These are phyloP conservation scores for Deroptyus accipitrinus DNA, from an alignment of 2,113 vertebrate genomes.

Conservation along the genomic window DNA sequence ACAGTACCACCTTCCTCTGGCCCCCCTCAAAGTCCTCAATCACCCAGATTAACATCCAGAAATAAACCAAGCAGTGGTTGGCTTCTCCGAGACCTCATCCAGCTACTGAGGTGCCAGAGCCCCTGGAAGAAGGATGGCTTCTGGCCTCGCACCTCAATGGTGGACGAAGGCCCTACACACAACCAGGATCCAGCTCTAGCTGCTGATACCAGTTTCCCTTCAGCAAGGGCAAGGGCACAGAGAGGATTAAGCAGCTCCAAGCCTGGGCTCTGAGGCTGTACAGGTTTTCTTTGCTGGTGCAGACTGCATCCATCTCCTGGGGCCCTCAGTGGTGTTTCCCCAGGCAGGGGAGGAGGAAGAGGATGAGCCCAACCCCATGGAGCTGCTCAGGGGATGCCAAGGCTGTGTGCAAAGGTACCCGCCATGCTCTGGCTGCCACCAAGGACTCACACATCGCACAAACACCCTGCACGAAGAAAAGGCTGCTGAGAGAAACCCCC, in stretches of 20 bases:
- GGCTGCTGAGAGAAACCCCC: neutral
- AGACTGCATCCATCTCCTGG: neutral
- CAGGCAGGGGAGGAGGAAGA: neutral
- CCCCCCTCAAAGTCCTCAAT: neutral
- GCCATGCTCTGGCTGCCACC: neutral
- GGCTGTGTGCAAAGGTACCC: neutral
- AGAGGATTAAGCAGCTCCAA: neutral
- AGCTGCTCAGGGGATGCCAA: neutral
- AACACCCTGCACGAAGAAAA: neutral
- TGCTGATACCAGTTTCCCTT: neutral
- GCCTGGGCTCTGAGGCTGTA: neutral
- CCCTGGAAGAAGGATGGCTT: neutral
- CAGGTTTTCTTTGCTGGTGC: neutral
- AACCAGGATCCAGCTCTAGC: neutral
- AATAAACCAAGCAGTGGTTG: neutral
- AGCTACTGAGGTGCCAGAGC: neutral
- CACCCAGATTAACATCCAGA: neutral
- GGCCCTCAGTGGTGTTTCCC: neutral
- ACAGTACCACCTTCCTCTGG: neutral
- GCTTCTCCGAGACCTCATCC: neutral
- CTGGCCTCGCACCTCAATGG: rapidly evolving
- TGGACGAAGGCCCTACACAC: neutral
- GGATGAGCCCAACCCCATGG: neutral
- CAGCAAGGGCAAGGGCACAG: neutral
- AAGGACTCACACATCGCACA: neutral